Conservation (phyloP, 1,140 invertebrate species). For the Scaptomyza montana region DNA sequence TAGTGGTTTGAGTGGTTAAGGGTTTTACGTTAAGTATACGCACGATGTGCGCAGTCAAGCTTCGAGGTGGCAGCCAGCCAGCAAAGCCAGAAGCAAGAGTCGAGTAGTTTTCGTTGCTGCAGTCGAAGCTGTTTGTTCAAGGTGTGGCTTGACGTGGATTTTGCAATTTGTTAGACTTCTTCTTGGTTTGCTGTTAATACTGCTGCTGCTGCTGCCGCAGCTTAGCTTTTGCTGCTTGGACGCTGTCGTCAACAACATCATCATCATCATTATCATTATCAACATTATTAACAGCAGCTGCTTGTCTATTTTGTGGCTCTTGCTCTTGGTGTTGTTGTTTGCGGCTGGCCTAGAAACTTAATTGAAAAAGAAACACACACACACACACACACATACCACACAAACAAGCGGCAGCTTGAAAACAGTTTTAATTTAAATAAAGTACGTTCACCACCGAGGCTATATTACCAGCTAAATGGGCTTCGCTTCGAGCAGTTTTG, state of each 20-base stretch:
- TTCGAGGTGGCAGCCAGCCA: slow-evolving; percentile 9
- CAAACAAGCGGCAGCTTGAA: slow-evolving; percentile 25
- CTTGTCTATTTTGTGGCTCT: slow-evolving; percentile 50
- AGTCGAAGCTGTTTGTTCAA: slow-evolving; percentile 64
- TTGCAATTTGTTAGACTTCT: slow-evolving; percentile 78
- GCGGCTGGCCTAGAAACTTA: slow-evolving; percentile 75
- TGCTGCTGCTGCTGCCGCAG: not conserved
- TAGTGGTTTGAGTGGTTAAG: slow-evolving; percentile 79
- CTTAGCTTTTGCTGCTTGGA: slow-evolving; percentile 30
- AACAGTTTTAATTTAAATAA: slow-evolving; percentile 79
- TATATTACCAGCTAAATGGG: slow-evolving; percentile 45
- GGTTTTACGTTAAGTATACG: slow-evolving; percentile 79
- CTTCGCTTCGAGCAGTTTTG: slow-evolving; percentile 32
- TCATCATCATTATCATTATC: slow-evolving; percentile 42
- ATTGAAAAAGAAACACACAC: slow-evolving; percentile 67
- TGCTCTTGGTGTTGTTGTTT: slow-evolving; percentile 55
- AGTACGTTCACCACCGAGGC: slow-evolving; percentile 48
- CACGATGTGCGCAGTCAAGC: slow-evolving; percentile 60
- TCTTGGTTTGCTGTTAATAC: slow-evolving; percentile 12
- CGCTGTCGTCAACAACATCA: slow-evolving; percentile 26
- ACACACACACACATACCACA: slow-evolving; percentile 1
- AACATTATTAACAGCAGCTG: slow-evolving; percentile 72
- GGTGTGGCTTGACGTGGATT: slow-evolving; percentile 72
- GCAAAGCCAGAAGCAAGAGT: not conserved
- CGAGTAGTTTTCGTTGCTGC: slow-evolving; percentile 42